Conservation (phyloP, 2,888 invertebrate species). For the Eupithecia abbreviata region DNA sequence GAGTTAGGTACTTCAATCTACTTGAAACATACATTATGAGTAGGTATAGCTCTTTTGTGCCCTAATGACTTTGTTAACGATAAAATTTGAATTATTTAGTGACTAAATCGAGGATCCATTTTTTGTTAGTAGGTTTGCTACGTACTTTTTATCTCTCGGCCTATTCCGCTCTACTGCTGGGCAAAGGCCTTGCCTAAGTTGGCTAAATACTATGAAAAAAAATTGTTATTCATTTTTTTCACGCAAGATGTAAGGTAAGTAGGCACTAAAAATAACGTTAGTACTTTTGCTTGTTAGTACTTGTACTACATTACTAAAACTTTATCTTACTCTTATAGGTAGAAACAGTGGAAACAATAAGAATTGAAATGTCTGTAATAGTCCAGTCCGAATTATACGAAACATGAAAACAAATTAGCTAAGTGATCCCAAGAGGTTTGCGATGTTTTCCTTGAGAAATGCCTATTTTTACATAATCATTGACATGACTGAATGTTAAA, state of each 20-base stretch:
- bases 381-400: background rate
- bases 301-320: too few species aligned
- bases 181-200: too few species aligned
- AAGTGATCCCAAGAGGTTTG: background rate
- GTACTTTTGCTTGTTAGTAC: too few species aligned
- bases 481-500: background rate
- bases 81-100: background rate
- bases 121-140: background rate
- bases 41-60: background rate
- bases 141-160: background rate
- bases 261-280: too few species aligned
- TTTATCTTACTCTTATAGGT: too few species aligned
- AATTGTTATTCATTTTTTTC: too few species aligned
- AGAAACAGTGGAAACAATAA: background rate
- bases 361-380: background rate
- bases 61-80: background rate
- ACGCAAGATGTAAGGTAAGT: too few species aligned
- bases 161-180: too few species aligned
- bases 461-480: background rate
- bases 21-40: background rate
- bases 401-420: background rate
- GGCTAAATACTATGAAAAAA: too few species aligned
- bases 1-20: background rate
- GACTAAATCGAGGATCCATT: background rate
- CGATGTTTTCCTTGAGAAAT: background rate